These are phyloP conservation scores for Cabera pusaria DNA, from an alignment of 2,888 invertebrate species.

Conservation along the genomic window DNA sequence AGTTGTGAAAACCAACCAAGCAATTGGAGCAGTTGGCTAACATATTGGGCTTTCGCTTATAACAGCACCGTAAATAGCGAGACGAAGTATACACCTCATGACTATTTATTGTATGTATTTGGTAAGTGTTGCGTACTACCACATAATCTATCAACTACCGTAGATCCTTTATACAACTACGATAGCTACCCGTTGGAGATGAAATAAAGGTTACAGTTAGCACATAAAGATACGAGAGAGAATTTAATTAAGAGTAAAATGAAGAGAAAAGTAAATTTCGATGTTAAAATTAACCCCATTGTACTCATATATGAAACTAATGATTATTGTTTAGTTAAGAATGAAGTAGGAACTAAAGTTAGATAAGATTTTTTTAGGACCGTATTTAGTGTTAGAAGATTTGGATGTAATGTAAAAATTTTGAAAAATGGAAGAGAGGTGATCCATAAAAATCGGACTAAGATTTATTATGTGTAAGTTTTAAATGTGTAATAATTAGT, in stretches of 20 bases:
- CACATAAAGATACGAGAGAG: not conserved
- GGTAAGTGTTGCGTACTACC: not conserved
- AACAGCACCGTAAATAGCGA: constrained; percentile 2
- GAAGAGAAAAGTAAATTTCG: too few species aligned
- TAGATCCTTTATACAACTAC: constrained; percentile 2
- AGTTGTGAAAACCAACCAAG: not conserved
- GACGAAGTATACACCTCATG: constrained; percentile 2
- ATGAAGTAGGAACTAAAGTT: constrained; percentile 1
- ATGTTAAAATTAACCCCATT: too few species aligned
- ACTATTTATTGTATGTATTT: too few species aligned
- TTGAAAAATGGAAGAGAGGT: not conserved
- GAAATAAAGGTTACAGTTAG: constrained; percentile 2
- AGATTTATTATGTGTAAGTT: too few species aligned
- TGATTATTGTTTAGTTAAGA: not conserved
- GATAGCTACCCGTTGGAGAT: constrained; percentile 1
- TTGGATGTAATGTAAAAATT: not conserved
- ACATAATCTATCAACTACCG: not conserved
- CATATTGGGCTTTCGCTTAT: constrained; percentile 1
- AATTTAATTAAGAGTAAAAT: not conserved
- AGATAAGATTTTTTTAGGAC: not conserved
- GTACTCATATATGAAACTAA: not conserved
- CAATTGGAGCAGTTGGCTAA: constrained; percentile 3
- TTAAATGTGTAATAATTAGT: too few species aligned
- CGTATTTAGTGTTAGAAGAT: constrained; percentile 1
- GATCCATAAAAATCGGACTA: constrained; percentile 3